These are phyloP conservation scores for Ophioninae sp. DNA, from an alignment of 2,888 invertebrate genomes.

Conservation along the genomic window DNA sequence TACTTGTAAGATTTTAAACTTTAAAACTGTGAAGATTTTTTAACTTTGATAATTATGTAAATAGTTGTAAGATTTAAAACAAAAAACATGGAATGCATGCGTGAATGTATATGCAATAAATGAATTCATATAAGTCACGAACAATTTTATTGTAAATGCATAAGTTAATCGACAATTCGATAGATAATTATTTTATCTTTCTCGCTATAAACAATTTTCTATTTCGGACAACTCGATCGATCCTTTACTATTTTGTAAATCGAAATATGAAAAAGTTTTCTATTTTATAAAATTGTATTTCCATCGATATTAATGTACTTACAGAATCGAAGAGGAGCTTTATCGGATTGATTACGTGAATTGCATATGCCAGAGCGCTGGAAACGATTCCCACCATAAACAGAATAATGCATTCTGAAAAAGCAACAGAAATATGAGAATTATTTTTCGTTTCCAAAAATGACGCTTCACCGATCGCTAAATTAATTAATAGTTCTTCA, in stretches of 20 bases:
- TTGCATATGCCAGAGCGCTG: constrained; percentile 73
- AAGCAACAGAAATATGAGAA: constrained; percentile 27
- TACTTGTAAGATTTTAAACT: too few species aligned
- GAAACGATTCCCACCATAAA: constrained; percentile 76
- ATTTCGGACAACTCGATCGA: not conserved
- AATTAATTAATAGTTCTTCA: not conserved
- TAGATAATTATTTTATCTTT: not conserved
- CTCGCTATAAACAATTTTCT: not conserved
- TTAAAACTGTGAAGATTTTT: too few species aligned
- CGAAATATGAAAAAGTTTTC: not conserved
- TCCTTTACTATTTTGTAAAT: not conserved
- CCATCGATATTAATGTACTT: constrained; percentile 66
- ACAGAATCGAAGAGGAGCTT: constrained; percentile 75
- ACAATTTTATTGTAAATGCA: too few species aligned
- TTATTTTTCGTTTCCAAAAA: constrained; percentile 23
- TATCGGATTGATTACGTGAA: constrained; percentile 77
- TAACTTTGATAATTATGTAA: too few species aligned
- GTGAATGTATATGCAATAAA: too few species aligned
- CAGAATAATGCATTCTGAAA: constrained; percentile 79
- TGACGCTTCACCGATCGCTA: not conserved
- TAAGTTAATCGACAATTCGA: not conserved
- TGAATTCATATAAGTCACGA: too few species aligned
- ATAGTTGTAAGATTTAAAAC: too few species aligned
- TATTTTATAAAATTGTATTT: not conserved
- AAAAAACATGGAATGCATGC: too few species aligned